A percentile compares a stretch with the other conserved stretches of the same genome.
Conservation (phyloP, 2,888 invertebrate species). For the Cheilosia pagana region DNA sequence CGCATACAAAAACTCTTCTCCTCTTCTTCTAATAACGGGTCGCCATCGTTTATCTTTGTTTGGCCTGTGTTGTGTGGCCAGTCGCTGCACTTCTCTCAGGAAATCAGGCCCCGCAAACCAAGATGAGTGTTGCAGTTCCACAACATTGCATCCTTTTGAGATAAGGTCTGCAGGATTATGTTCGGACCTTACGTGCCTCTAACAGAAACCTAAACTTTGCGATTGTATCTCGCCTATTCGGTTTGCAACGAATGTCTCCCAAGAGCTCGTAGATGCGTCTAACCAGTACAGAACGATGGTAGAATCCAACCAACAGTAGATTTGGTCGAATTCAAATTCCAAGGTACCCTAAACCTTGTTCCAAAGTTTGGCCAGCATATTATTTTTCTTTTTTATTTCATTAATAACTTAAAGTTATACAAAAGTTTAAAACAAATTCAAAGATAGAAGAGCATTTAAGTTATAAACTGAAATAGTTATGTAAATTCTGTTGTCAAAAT, state of each 20-base stretch:
- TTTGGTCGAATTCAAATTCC: neutral
- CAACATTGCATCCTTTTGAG: neutral
- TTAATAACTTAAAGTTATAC: no score
- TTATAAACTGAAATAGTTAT: no score
- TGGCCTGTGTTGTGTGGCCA: neutral
- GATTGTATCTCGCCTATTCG: constrained; percentile 6
- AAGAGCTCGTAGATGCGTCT: neutral
- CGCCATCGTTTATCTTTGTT: neutral
- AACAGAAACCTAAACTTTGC: neutral
- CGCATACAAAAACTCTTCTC: neutral
- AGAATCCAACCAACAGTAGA: constrained; percentile 1
- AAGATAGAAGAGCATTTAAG: no score
- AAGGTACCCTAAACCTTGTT: neutral
- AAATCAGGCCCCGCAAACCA: neutral
- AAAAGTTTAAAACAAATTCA: no score
- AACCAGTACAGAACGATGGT: neutral
- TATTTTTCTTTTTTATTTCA: no score
- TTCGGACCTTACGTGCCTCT: neutral
- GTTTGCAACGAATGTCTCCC: constrained; percentile 5
- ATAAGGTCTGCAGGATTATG: neutral
- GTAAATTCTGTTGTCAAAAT: no score
- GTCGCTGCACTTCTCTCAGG: neutral
- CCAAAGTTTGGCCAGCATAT: neutral
- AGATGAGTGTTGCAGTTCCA: neutral
- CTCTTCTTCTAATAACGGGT: neutral